Evolutionary conservation across 2,797 vertebrate species (phyloP).

Genomic region (Cheirogaleus major): DNA sequence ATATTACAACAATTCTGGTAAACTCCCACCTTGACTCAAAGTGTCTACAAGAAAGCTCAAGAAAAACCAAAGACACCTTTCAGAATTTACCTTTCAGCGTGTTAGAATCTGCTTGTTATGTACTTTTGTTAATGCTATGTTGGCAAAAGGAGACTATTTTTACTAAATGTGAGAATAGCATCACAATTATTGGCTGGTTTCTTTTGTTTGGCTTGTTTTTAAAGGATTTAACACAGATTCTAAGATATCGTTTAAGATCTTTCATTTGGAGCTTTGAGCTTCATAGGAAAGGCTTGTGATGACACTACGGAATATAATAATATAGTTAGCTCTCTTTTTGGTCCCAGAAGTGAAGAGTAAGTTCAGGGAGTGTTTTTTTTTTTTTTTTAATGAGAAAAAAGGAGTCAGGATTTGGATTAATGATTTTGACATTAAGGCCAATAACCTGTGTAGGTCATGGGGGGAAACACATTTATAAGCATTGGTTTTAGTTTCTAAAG

Average conservation of each 20-base stretch:
- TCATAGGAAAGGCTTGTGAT: background rate
- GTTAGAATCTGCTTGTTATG: background rate
- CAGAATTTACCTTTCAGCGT: background rate
- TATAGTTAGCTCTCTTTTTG: constrained; percentile 21
- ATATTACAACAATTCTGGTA: background rate
- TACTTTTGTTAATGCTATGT: background rate
- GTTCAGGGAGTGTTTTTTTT: background rate
- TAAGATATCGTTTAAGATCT: background rate
- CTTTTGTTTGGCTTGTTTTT: constrained; percentile 9
- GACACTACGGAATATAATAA: background rate
- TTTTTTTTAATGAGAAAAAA: constrained; percentile 43
- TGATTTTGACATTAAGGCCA: constrained; percentile 74
- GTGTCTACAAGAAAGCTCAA: background rate
- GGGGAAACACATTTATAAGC: constrained; percentile 43
- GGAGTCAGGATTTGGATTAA: constrained; percentile 60
- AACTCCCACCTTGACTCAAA: background rate
- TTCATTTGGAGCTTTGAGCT: constrained; percentile 25
- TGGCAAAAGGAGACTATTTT: background rate
- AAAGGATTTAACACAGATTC: background rate
- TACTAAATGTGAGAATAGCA: background rate
- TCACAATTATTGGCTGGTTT: background rate
- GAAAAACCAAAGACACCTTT: background rate
- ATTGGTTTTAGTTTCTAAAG: constrained; percentile 47
- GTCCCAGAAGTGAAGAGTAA: background rate
- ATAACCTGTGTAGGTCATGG: constrained; percentile 73